Conservation (phyloP, 1,140 invertebrate species). For the Bombus affinis region DNA sequence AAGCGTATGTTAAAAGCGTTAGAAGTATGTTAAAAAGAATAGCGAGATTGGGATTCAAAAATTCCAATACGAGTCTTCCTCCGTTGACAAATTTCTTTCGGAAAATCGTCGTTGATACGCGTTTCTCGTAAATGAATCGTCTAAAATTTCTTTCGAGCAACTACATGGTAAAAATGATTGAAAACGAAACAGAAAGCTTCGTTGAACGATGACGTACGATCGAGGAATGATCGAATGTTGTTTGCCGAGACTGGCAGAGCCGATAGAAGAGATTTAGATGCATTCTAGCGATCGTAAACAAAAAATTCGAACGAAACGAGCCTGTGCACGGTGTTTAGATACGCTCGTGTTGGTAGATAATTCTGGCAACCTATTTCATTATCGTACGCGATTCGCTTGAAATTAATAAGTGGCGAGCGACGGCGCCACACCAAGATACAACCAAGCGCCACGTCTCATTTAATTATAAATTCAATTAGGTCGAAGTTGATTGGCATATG, state of each 20-base stretch:
- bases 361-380: slow-evolving; percentile 41
- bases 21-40: too few species aligned
- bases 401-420: slow-evolving; percentile 48
- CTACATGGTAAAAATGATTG: too few species aligned
- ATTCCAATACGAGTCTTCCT: too few species aligned
- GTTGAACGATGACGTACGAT: too few species aligned
- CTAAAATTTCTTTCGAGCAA: too few species aligned
- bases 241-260: not conserved
- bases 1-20: too few species aligned
- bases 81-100: too few species aligned
- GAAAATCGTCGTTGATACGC: too few species aligned
- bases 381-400: slow-evolving; percentile 30
- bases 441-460: slow-evolving; percentile 32
- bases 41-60: too few species aligned
- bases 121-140: too few species aligned
- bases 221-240: not conserved
- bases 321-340: not conserved
- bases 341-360: slow-evolving; percentile 7
- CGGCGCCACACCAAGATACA: slow-evolving; percentile 46
- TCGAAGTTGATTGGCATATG: slow-evolving; percentile 51
- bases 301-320: not conserved
- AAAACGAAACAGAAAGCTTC: too few species aligned
- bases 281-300: not conserved
- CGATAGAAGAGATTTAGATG: too few species aligned
- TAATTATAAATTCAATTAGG: slow-evolving; percentile 57